These are phyloP conservation scores for Hyposmocoma kahamanoa DNA, from an alignment of 1,140 invertebrate genomes.

Conservation along the genomic window DNA sequence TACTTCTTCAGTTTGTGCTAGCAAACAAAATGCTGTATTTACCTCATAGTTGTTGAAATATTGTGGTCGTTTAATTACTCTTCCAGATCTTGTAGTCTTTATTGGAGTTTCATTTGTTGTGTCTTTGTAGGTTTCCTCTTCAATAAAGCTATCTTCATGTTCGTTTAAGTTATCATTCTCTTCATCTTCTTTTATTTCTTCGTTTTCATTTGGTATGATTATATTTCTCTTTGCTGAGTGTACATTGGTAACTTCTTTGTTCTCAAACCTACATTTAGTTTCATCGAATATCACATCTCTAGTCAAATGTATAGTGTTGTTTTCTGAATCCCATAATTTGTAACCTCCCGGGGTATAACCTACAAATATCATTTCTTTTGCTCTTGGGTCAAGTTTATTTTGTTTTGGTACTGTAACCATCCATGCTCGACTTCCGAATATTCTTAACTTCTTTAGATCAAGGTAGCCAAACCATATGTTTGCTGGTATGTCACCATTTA, in stretches of 20 bases:
- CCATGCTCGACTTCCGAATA: constrained; percentile 3
- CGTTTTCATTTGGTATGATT: not conserved
- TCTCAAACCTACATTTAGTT: not conserved
- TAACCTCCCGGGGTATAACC: not conserved
- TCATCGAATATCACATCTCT: constrained; percentile 3
- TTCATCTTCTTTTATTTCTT: not conserved
- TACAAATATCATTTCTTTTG: not conserved
- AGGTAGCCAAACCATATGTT: not conserved
- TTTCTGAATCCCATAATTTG: constrained; percentile 3
- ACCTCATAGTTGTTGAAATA: not conserved
- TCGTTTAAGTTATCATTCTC: not conserved
- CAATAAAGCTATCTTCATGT: not conserved
- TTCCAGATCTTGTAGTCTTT: not conserved
- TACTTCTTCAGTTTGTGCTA: not conserved
- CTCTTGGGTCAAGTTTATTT: not conserved
- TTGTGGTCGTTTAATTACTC: not conserved
- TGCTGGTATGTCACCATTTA: not conserved
- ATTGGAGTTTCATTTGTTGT: not conserved
- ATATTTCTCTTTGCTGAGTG: not conserved
- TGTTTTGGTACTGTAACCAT: not conserved
- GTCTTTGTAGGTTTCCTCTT: too few species aligned
- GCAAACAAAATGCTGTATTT: not conserved
- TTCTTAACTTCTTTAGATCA: not conserved
- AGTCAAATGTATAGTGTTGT: not conserved
- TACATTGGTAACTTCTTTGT: not conserved